Base-by-base conservation (phyloP, 2,797 vertebrate species). In the Vespertilio murinus region DNA sequence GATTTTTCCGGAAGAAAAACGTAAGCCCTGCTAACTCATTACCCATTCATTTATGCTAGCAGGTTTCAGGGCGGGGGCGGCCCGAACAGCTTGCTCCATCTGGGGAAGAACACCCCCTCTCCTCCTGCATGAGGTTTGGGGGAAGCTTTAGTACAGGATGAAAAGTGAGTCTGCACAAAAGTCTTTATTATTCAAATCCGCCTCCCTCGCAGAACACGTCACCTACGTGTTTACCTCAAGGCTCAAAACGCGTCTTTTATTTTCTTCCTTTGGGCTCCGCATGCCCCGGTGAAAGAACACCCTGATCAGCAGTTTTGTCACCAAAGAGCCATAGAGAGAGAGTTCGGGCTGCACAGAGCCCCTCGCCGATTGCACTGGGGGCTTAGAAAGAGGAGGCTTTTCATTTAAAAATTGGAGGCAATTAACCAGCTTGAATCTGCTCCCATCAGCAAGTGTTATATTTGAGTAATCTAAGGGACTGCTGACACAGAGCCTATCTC, bases 381-480 rank as follows among this genome's bases (percentile, higher is more conserved):
- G 61, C 95, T 94, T 97, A 93, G 96, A 97, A 97, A 97, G 96
- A 95, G 93, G 81, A 97, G 96, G 97, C 67, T 97, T 97, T 97
- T 96, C 95, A 96, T 95, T 95, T 96, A 96, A 97, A 98, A 97
- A 97, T 97, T 84, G 89, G 95, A 97, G 97, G 97, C 97, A 98
- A 98, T 98, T 98, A 98, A 95, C 87, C 93, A 96, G 96, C 96
- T 97, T 96, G 80, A 28, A 97, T 97, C 91, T 97, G 96, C 95
- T 77, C 1, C 0, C 61, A 78, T 98, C 98, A 98, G 97, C 97
- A 98, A 69, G 96, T 96, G 81, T 75, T 61, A 25, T 91, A 95
- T 96, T 97, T 97, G 91, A 95, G 96, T 9, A 8, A 90, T 91
- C 88, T 9, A 97, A 97, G 94, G 92, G 97, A 97, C 96, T 90